Conservation (phyloP, 2,113 vertebrate genomes). For the Acanthisitta chloris region DNA sequence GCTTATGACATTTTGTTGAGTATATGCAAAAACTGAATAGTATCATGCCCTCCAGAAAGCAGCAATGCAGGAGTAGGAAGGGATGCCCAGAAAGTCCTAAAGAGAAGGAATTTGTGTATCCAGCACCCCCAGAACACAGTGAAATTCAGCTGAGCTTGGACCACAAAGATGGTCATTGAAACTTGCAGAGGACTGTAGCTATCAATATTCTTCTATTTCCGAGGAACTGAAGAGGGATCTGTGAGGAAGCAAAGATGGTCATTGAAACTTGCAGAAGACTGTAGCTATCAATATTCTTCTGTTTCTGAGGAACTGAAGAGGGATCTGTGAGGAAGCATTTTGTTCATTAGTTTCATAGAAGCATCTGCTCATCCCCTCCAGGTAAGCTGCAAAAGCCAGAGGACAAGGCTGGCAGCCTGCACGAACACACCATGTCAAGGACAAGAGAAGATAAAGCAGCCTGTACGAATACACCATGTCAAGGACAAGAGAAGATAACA, state of each 20-base stretch:
- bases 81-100: not conserved
- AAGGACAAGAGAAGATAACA: not conserved
- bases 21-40: not conserved
- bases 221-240: not conserved
- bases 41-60: not conserved
- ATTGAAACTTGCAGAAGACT: not conserved
- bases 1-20: not conserved
- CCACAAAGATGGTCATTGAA: not conserved
- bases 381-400: not conserved
- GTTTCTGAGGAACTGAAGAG: not conserved
- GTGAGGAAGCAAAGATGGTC: rapidly evolving
- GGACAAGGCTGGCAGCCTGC: not conserved
- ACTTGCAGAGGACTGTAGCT: not conserved
- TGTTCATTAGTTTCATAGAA: not conserved
- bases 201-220: not conserved
- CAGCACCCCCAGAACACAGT: not conserved
- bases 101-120: not conserved
- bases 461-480: not conserved
- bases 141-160: not conserved
- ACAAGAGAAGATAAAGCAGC: too few relatives aligned
- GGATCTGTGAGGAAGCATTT: not conserved
- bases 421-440: not conserved
- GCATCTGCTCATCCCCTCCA: not conserved
- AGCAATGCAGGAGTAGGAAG: not conserved
- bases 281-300: not conserved